Percentiles rank a stretch among this genome's conserved stretches.
phyloP scores from a whole-genome alignment of 2,797 vertebrate species.

The Labeo calbasu region DNA sequence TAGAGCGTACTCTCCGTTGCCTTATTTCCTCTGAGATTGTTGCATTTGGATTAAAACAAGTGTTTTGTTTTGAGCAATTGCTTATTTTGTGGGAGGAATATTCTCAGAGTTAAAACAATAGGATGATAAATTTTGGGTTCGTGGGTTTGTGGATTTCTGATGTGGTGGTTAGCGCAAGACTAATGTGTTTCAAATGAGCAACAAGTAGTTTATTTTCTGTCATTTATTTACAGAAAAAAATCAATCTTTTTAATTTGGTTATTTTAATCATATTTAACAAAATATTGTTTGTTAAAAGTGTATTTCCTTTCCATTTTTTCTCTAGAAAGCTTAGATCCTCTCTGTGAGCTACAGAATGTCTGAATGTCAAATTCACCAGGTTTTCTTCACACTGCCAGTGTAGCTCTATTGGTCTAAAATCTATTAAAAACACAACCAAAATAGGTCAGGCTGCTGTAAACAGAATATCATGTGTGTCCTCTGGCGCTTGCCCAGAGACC shows the following conservation, averaged over 20 bases:
- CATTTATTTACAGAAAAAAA: conserved; percentile 2
- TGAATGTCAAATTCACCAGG: conserved; percentile 26
- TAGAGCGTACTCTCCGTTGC: conserved; percentile 17
- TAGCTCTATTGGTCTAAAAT: conserved; percentile 42
- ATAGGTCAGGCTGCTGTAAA: conserved; percentile 59
- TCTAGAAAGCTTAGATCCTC: not conserved
- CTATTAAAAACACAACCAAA: conserved; percentile 56
- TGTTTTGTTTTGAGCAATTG: conserved; percentile 27
- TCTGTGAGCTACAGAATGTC: not conserved
- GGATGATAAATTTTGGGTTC: conserved; percentile 29
- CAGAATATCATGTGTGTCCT: conserved; percentile 57
- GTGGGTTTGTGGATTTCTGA: conserved; percentile 18
- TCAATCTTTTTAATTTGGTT: not conserved
- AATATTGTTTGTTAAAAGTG: not conserved
- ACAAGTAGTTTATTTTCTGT: conserved; percentile 6
- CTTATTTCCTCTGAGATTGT: conserved; percentile 34
- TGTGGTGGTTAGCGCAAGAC: not conserved
- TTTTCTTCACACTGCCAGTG: conserved; percentile 25
- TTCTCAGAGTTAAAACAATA: conserved; percentile 37
- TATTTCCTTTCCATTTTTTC: not conserved
- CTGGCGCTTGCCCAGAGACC: conserved; percentile 41
- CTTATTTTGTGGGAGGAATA: conserved; percentile 31
- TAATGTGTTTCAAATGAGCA: conserved; percentile 27
- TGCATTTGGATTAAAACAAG: conserved; percentile 37
- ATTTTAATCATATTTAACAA: conserved; percentile 3